These are phyloP conservation scores for Ondatra zibethicus DNA, from an alignment of 2,113 vertebrate species.

Conservation along the genomic window DNA sequence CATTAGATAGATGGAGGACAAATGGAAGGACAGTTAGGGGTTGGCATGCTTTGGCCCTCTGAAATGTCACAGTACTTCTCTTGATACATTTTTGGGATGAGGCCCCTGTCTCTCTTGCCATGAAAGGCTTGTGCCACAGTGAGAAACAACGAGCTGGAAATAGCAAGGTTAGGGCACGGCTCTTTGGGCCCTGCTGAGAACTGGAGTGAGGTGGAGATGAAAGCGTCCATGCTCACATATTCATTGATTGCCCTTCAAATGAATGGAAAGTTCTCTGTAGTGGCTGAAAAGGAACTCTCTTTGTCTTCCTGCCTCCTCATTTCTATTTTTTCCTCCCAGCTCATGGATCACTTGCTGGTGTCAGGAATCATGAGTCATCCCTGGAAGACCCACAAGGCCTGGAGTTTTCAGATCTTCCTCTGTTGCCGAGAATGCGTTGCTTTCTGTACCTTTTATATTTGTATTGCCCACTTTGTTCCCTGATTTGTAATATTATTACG, in stretches of 20 bases:
- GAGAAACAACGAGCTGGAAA: constrained; percentile 35
- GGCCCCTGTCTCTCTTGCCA: constrained; percentile 53
- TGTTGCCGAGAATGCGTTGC: background rate
- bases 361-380: constrained; percentile 4
- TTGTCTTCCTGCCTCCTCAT: constrained; percentile 1
- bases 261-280: background rate
- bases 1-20: constrained; percentile 51
- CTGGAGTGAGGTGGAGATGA: background rate
- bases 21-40: constrained; percentile 67
- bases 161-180: background rate
- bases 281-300: background rate
- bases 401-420: constrained; percentile 2
- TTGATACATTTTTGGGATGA: constrained; percentile 48
- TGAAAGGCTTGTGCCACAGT: constrained; percentile 25
- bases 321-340: background rate
- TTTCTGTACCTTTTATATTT: background rate
- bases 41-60: constrained; percentile 47
- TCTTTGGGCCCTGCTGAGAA: background rate
- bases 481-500: constrained; percentile 59
- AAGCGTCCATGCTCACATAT: background rate
- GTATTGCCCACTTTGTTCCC: constrained; percentile 13
- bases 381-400: background rate
- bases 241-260: constrained; percentile 22
- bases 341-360: background rate
- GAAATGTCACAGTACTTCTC: constrained; percentile 44